A percentile compares a stretch with the other conserved stretches of the same genome.
Conservation (phyloP, 2,888 invertebrate genomes). For the Cryptus armator region DNA sequence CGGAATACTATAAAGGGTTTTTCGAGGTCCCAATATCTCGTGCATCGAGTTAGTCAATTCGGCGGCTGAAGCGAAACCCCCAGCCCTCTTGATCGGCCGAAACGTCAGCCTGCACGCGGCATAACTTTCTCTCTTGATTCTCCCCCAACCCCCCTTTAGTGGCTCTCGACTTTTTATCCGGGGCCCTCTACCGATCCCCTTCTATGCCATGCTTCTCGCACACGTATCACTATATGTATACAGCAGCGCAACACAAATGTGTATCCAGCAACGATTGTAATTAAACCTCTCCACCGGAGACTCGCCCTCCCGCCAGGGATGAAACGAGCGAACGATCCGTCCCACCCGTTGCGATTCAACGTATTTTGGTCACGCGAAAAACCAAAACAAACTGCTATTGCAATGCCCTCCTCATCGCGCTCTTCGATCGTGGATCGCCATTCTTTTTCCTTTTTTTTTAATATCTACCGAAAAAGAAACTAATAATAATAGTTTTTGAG, state of each 20-base stretch:
- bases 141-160: not conserved
- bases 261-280: constrained; percentile 67
- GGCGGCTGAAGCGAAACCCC: not conserved
- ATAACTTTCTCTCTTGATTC: not conserved
- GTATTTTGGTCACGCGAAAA: constrained; percentile 80
- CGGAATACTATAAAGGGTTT: constrained; percentile 61
- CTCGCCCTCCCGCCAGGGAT: constrained; percentile 77
- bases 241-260: constrained; percentile 24
- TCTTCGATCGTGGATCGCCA: constrained; percentile 27
- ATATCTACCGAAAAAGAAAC: not conserved
- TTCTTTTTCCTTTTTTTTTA: constrained; percentile 12
- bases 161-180: not conserved
- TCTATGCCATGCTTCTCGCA: constrained; percentile 16
- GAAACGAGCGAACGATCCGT: constrained; percentile 75
- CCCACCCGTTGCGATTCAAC: constrained; percentile 71
- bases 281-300: constrained; percentile 70
- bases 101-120: constrained; percentile 32
- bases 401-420: constrained; percentile 29
- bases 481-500: not conserved
- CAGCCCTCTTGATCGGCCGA: constrained; percentile 1
- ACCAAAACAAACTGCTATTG: constrained; percentile 75
- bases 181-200: not conserved
- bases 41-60: constrained; percentile 49
- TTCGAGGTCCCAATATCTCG: constrained; percentile 27
- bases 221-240: constrained; percentile 33